Base-by-base conservation (phyloP, 1,140 invertebrate genomes). In the Calliopsis andreniformis region DNA sequence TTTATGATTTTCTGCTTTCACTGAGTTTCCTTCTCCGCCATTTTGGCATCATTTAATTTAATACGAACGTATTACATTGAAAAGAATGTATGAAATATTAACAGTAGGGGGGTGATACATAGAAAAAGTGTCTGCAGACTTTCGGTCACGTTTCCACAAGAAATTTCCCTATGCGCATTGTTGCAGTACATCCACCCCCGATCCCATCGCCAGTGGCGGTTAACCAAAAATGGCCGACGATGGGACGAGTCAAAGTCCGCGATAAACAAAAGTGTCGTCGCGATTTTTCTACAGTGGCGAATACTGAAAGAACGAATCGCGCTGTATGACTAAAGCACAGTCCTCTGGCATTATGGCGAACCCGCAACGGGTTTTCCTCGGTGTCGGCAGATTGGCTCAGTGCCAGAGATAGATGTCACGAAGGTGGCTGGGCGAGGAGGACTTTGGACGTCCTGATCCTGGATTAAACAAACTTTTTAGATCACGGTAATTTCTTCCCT, bases 381-480 rank as follows among this genome's bases (percentile, higher is more conserved):
- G 20, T 14, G 0, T 8, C 3, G n/a, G 32, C 32, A 20, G 14
- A 72, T 72, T 72, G 69, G 69, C 47, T 20, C 12, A n/a, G 8
- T 7, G 59, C 69, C 69, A 72, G 30, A 53, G 47, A 12, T 28
- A 23, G 25, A 61, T 72, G 69, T 63, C 59, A 51, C 47, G 45
- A 30, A 63, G 69, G 59, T 72, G 69, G 18, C 1, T n/a, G n/a
- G 42, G n/a, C 25, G 3, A 45, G 6, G 47, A 35, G 58, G 30
- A 59, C 18, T 62, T 62, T 28, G 16, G 10, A 30, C 25, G 25
- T 16, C 39, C 23, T 39, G 70, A 73, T 72, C 69, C 47, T 14
- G 69, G 47, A 72, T 73, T 73, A 73, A 73, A 42, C 61, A 64
- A 73, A 71, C 43, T 62, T 71, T 71, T 62, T 62, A 47, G 56